Percentiles rank a stretch among this genome's conserved stretches.
Evolutionary conservation across 2,797 vertebrate genomes (phyloP).

Genomic region (Clarias platycephalus): DNA sequence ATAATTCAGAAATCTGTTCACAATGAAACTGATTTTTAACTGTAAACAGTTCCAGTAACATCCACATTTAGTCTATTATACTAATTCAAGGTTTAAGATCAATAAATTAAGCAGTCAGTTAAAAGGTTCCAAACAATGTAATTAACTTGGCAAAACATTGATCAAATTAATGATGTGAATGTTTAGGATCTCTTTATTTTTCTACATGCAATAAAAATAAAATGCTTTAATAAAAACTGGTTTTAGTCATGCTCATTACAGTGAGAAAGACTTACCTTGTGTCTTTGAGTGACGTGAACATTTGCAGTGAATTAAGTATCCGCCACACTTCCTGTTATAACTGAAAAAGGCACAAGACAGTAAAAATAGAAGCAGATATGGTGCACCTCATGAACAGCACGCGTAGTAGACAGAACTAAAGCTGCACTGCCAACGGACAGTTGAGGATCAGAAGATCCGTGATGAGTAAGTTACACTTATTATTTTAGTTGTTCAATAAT

Average conservation of each 20-base stretch:
- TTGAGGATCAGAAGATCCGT: conserved; percentile 8
- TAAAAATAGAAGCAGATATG: conserved; percentile 70
- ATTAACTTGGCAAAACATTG: not conserved
- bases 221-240: not conserved
- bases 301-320: conserved; percentile 69
- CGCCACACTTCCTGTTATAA: conserved; percentile 77
- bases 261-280: conserved; percentile 7
- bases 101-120: not conserved
- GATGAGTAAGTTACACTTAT: conserved; percentile 19
- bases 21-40: not conserved
- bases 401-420: conserved; percentile 27
- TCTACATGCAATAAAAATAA: not conserved
- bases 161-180: not conserved
- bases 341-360: conserved; percentile 67
- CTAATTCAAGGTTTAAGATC: not conserved
- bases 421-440: conserved; percentile 14
- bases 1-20: not conserved
- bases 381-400: conserved; percentile 38
- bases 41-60: not conserved
- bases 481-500: not conserved
- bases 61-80: too few relatives aligned
- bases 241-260: conserved; percentile 11
- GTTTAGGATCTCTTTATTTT: not conserved
- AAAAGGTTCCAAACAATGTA: not conserved
- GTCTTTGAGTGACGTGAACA: conserved; percentile 41